Base-by-base conservation (phyloP, 2,113 vertebrate genomes). In the Notiomystis cincta region DNA sequence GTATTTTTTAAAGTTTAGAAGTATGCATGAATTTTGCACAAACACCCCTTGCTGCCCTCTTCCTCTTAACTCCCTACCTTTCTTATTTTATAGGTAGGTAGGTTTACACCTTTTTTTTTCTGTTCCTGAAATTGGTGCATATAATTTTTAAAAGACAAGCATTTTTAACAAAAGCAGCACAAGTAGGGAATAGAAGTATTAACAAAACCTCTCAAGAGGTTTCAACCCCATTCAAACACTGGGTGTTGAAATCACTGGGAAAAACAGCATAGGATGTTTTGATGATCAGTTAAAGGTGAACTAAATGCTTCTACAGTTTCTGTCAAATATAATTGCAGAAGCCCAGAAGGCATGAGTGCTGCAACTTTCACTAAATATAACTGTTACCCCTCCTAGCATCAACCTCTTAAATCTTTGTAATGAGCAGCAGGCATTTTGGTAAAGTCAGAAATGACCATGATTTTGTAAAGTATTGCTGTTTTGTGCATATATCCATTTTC, bases 401-500 rank as follows among this genome's bases (percentile, higher is more conserved):
- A 81, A 75, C 57, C 72, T 97, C 82, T 95, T 96, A 93, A 96
- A 94, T 93, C 82, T 92, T 84, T 22, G 82, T 90, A 90, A 94
- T 56, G 72, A 95, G 80, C 85, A 93, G 64, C 64, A 83, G 82
- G 80, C 76, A 90, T 93, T 93, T 95, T 11, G 15, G 53, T 87
- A 73, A 93, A 90, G 69, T 95, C 80, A 95, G 82, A 89, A 93
- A 65, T 60, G 92, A 83, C 51, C 60, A 58, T 33, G 80, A 64
- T 83, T 93, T 92, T 45, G 37, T 94, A 38, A 93, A 88, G 61
- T 82, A 78, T 60, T 61, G 16, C 66, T 93, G 24, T 61, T 87
- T 94, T 58, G 40, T 90, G 80, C 72, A 57, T 71, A 53, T 53
- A 87, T 67, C 65, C 76, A 61, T 88, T 75, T 91, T 91, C 81